phyloP scores from a whole-genome alignment of 2,113 vertebrate species.

The Donacobius atricapilla region DNA sequence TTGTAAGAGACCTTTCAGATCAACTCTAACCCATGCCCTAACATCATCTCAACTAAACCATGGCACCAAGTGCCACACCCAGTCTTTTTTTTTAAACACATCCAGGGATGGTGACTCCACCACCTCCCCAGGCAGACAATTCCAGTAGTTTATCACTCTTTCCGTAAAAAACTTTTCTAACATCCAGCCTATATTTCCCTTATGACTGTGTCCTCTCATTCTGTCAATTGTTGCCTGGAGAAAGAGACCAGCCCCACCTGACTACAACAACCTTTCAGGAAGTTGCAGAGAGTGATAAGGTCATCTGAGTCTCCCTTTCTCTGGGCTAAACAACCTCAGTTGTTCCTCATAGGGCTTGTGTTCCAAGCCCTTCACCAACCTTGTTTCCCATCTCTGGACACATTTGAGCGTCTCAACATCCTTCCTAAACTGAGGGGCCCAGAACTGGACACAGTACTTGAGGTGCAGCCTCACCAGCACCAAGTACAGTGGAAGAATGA shows the following conservation, averaged over 20 bases:
- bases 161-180: background rate
- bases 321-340: background rate
- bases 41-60: background rate
- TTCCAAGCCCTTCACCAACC: background rate
- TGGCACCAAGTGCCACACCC: rapidly evolving
- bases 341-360: background rate
- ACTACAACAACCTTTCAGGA: rapidly evolving
- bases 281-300: background rate
- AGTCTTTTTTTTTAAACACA: background rate
- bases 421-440: no score
- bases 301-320: background rate
- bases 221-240: background rate
- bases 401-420: background rate
- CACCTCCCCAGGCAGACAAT: background rate
- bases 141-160: background rate
- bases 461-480: background rate
- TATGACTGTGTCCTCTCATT: background rate
- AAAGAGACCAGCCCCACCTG: background rate
- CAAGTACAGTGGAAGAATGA: background rate
- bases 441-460: background rate
- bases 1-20: background rate
- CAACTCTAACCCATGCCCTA: background rate
- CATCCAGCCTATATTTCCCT: background rate
- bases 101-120: background rate
- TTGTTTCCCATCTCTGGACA: background rate